Base-by-base conservation (phyloP, 2,888 invertebrate genomes). In the Amiota mariae region DNA sequence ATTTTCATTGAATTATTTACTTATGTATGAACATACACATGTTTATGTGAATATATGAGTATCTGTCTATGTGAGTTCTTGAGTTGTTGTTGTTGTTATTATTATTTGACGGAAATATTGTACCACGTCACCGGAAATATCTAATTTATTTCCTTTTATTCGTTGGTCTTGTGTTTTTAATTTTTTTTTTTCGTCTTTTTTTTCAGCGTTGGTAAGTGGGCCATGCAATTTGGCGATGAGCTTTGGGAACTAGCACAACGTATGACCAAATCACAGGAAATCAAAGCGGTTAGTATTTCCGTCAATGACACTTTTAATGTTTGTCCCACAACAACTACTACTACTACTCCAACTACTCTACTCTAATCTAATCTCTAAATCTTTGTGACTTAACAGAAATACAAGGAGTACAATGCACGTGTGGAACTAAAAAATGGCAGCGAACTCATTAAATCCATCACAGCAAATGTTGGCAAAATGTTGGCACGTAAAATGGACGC, bases 401-500 rank as follows among this genome's bases (percentile, higher is more conserved):
- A 96, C 89, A 94, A 93, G 89, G 92, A 92, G 85, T 92, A 93
- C 90, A 95, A 95, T 88, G 95, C 95, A 0, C 93, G 93, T 82
- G 95, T 97, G 2, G 94, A 93, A 88, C 92, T 92, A 77, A 95
- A 96, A 88, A 94, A 97, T 90, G 95, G 97, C 59, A 92, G 93
- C 73, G 92, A 93, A 82, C 92, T 97, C 86, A 92, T 97, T 80
- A 92, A 93, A 76, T 94, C 95, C 74, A 95, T 97, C 76, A 93
- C 95, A 72, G 92, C 93, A 72, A 96, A 95, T 84, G 95, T 98
- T 73, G 94, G 95, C 77, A 93, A 93, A 72, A 96, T 97, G 95
- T 92, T 97, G 81, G 93, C 94, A 63, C 93, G 95, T 82, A 97
- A 97, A 92, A 95, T 96, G 91, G 95, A 96, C 84, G 96, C 97